Percentiles rank a stretch among this genome's conserved stretches.
These are phyloP conservation scores for Apostichopus leukothele DNA, from an alignment of 53 echinoderm and acorn worm genomes.

Conservation along the genomic window DNA sequence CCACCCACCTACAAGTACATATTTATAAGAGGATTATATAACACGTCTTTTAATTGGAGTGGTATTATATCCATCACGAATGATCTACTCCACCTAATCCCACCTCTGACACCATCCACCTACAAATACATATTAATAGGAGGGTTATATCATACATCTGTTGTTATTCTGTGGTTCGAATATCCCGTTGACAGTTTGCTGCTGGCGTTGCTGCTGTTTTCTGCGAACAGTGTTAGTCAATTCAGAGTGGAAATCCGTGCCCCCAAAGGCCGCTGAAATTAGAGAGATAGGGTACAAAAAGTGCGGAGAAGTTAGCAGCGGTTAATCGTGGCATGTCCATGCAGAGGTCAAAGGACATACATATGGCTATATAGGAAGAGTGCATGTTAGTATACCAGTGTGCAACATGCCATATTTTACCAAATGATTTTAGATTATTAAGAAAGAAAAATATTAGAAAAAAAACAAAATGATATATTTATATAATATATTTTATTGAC, in stretches of 20 bases:
- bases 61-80: no score
- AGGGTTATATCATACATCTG: slow-evolving; percentile 27
- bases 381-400: background rate
- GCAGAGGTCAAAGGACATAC: background rate
- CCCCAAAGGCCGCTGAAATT: slow-evolving; percentile 4
- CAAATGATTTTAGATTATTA: no score
- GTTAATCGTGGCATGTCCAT: background rate
- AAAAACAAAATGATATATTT: no score
- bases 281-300: slow-evolving; percentile 11
- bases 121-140: background rate
- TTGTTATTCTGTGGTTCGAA: slow-evolving; percentile 30
- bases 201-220: slow-evolving; percentile 41
- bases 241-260: slow-evolving; percentile 34
- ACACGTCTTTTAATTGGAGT: background rate
- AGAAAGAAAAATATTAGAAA: no score
- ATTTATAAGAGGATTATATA: background rate
- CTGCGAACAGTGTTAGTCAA: slow-evolving; percentile 49
- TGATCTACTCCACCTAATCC: no score
- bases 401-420: background rate
- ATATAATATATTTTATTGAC: no score
- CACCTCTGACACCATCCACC: no score
- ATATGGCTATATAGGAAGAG: background rate
- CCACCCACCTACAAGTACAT: no score
- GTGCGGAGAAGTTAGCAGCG: background rate
- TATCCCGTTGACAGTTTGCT: slow-evolving; percentile 32